Base-by-base conservation (phyloP, 2,797 vertebrate genomes). In the Danio kyathit region DNA sequence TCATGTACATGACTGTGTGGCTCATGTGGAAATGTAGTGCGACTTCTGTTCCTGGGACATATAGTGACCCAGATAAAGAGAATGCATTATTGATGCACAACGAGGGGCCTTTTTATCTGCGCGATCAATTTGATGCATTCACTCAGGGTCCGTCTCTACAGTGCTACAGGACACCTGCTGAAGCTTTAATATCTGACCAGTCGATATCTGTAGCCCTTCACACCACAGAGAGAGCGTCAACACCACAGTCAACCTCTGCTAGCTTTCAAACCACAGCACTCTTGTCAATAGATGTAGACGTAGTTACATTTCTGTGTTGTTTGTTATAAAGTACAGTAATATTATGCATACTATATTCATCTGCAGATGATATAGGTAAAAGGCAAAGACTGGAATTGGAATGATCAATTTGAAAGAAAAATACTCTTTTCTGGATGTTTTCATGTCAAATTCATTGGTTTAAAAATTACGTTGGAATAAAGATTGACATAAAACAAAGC, bases 61-160 rank as follows among this genome's bases (percentile, higher is more conserved):
- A 60, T 65, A 60, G 75, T 81, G 82, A 80, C 80, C 72, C 44
- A 61, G 77, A 76, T 66, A 83, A 67, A 79, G 71, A 48, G 51
- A 90, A 91, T 91, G 91, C 91, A 90, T 94, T 95, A 95, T 94
- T 94, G 94, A 94, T 93, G 93, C 72, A 89, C 91, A 93, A 90
- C 44, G 90, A 91, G 93, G 92, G 94, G 94, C 94, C 91, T 93
- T 95, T 95, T 95, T 95, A 95, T 95, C 89, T 63, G 92, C 90
- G 85, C 44, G 93, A 95, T 96, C 93, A 94, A 95, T 96, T 93
- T 88, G 79, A 63, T 67, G 75, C 79, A 64, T 91, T 94, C 92
- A 95, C 89, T 67, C 76, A 61, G 82, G 79, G 79, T 83, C 57
- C 59, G 38, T 83, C 84, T 77, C 75, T 75, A 72, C 49, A 41